phyloP scores from a whole-genome alignment of 2,797 vertebrate species.

The Allobates femoralis region DNA sequence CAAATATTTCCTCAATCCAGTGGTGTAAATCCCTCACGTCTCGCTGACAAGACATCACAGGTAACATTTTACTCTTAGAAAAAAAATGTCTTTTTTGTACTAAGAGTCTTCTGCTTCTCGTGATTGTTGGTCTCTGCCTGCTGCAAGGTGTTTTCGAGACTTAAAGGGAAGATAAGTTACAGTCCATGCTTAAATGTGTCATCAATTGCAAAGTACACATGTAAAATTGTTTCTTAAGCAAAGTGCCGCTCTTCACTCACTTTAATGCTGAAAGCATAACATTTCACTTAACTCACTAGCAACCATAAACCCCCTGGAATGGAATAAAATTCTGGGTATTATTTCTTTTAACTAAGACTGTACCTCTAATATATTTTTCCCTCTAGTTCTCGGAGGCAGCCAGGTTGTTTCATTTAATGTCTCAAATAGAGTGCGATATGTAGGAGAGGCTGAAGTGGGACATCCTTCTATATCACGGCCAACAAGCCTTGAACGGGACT shows the following conservation, averaged over 20 bases:
- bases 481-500: slow-evolving; percentile 7
- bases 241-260: slow-evolving; percentile 48
- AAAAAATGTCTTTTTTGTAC: background rate
- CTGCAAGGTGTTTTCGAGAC: slow-evolving; percentile 23
- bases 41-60: slow-evolving; percentile 43
- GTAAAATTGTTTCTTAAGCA: slow-evolving; percentile 51
- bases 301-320: slow-evolving; percentile 16
- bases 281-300: slow-evolving; percentile 32
- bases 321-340: slow-evolving; percentile 31
- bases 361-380: background rate
- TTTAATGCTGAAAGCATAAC: slow-evolving; percentile 42
- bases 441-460: background rate
- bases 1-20: slow-evolving; percentile 52
- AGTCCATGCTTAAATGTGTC: slow-evolving; percentile 36
- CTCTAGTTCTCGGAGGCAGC: background rate
- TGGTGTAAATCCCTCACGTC: slow-evolving; percentile 45
- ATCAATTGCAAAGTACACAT: slow-evolving; percentile 52
- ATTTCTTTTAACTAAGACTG: slow-evolving; percentile 20
- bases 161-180: slow-evolving; percentile 47
- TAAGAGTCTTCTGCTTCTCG: background rate
- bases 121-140: slow-evolving; percentile 17
- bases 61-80: slow-evolving; percentile 48
- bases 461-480: slow-evolving; percentile 3
- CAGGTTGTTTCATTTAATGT: background rate
- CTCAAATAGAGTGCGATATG: background rate